phyloP scores from a whole-genome alignment of 2,797 vertebrate species.

The Syndactyla subalaris region DNA sequence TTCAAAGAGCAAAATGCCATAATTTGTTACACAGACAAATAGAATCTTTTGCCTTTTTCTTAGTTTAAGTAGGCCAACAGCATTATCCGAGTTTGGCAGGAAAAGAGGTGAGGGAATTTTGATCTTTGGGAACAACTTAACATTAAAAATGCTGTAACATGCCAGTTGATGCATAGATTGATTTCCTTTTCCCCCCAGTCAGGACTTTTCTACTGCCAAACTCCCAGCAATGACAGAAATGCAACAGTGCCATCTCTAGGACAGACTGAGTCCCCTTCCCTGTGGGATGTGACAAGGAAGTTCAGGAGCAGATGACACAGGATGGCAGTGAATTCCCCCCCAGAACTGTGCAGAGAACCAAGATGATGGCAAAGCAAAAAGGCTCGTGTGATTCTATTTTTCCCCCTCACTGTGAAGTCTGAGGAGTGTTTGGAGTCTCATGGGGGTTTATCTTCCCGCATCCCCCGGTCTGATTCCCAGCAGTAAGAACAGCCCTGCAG shows the following conservation, averaged over 20 bases:
- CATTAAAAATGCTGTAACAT: background rate
- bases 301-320: background rate
- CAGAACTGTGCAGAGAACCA: background rate
- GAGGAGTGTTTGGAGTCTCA: background rate
- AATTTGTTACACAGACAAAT: conserved; percentile 49
- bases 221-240: background rate
- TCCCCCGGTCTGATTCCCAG: background rate
- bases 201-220: background rate
- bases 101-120: conserved; percentile 24
- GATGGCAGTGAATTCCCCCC: background rate
- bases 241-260: conserved; percentile 79
- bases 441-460: background rate
- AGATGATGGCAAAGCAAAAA: background rate
- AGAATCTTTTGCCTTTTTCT: conserved; percentile 29
- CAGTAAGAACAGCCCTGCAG: background rate
- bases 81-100: conserved; percentile 58
- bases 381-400: fast-evolving
- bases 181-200: conserved; percentile 27
- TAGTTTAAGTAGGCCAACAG: conserved; percentile 49
- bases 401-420: background rate
- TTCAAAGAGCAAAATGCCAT: conserved; percentile 49
- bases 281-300: background rate
- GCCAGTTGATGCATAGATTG: background rate
- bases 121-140: conserved; percentile 32
- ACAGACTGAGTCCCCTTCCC: background rate